These are phyloP conservation scores for Brachymystax lenok DNA, from an alignment of 2,797 vertebrate species.

Conservation along the genomic window DNA sequence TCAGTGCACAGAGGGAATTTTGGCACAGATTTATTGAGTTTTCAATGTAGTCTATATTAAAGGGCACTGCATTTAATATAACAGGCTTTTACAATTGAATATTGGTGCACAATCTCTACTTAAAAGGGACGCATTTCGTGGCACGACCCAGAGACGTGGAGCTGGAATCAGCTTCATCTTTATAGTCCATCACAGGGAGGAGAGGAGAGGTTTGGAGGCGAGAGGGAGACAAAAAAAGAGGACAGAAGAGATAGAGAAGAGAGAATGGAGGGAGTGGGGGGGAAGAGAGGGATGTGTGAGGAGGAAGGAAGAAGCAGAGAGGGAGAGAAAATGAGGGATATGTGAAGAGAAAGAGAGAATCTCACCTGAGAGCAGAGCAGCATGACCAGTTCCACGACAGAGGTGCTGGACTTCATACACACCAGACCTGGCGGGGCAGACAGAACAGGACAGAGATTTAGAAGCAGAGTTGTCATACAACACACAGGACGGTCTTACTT, in stretches of 20 bases:
- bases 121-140: too few species aligned
- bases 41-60: too few species aligned
- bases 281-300: background rate
- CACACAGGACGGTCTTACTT: background rate
- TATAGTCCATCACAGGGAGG: background rate
- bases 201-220: too few species aligned
- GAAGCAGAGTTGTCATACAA: background rate
- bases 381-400: slow-evolving; percentile 98
- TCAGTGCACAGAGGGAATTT: too few species aligned
- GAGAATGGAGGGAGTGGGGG: background rate
- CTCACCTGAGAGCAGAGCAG: slow-evolving; percentile 97
- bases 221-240: background rate
- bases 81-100: too few species aligned
- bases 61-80: too few species aligned
- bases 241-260: background rate
- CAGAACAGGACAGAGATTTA: background rate
- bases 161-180: background rate
- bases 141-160: background rate
- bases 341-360: slow-evolving; percentile 13
- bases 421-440: slow-evolving; percentile 82
- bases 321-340: background rate
- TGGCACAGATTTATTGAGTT: too few species aligned
- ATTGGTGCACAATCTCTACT: too few species aligned
- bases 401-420: slow-evolving; percentile 98
- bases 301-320: background rate